Conservation (phyloP, 2,888 invertebrate species). For the Rutpela maculata region DNA sequence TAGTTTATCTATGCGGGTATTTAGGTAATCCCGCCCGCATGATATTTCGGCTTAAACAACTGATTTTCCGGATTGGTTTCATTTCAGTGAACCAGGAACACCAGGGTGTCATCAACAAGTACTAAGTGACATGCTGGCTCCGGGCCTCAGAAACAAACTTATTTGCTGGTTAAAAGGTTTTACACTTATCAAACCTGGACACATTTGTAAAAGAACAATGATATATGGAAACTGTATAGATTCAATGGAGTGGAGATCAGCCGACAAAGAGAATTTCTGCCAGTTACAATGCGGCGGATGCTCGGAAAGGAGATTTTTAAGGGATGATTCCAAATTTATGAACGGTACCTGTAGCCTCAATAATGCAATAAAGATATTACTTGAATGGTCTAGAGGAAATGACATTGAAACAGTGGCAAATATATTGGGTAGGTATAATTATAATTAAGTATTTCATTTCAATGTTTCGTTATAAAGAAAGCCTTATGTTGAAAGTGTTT, state of each 20-base stretch:
- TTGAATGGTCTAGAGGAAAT: slow-evolving; percentile 82
- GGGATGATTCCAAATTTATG: slow-evolving; percentile 78
- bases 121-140: slow-evolving; percentile 74
- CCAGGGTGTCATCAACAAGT: slow-evolving; percentile 74
- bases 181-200: slow-evolving; percentile 73
- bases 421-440: slow-evolving; percentile 75
- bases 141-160: slow-evolving; percentile 76
- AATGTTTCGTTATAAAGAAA: too few species aligned
- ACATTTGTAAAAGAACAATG: slow-evolving; percentile 70
- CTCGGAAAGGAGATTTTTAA: slow-evolving; percentile 73
- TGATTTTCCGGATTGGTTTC: slow-evolving; percentile 25
- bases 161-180: slow-evolving; percentile 76
- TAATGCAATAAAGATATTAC: slow-evolving; percentile 78
- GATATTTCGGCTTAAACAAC: background rate
- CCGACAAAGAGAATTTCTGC: slow-evolving; percentile 72
- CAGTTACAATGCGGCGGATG: slow-evolving; percentile 76
- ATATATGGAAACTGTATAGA: slow-evolving; percentile 55
- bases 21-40: slow-evolving; percentile 26
- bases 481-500: background rate
- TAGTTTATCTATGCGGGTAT: slow-evolving; percentile 29
- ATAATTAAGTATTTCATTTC: too few species aligned
- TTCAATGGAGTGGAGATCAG: slow-evolving; percentile 72
- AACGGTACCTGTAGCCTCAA: slow-evolving; percentile 79
- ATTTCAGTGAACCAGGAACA: slow-evolving; percentile 70
- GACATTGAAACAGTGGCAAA: slow-evolving; percentile 75